A percentile compares a stretch with the other conserved stretches of the same genome.
phyloP scores from a whole-genome alignment of 2,888 invertebrate genomes.

The Aricia artaxerxes region DNA sequence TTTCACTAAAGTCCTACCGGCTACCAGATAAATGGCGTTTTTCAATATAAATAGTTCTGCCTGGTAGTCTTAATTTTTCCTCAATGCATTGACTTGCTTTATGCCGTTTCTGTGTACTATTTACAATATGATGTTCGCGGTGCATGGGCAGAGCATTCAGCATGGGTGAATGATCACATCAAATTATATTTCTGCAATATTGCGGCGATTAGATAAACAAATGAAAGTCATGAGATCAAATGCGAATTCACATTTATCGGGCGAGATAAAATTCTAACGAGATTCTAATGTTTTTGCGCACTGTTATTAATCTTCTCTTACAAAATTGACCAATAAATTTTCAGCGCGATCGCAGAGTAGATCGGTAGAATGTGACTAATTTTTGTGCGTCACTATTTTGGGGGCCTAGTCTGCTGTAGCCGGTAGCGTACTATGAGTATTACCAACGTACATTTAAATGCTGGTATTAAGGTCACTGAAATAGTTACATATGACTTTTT shows the following conservation, averaged over 20 bases:
- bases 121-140: not conserved
- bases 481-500: not conserved
- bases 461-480: not conserved
- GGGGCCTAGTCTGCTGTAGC: not conserved
- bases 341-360: not conserved
- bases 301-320: not conserved
- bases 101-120: not conserved
- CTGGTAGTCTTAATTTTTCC: not conserved
- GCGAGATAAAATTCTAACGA: not conserved
- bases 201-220: slow-evolving; percentile 13
- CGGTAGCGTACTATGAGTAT: not conserved
- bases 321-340: slow-evolving; percentile 4
- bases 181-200: slow-evolving; percentile 11
- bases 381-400: not conserved
- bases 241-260: slow-evolving; percentile 3
- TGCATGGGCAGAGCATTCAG: not conserved
- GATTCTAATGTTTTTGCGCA: slow-evolving; percentile 4
- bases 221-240: slow-evolving; percentile 1
- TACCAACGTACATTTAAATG: no score
- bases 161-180: slow-evolving; percentile 1
- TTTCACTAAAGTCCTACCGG: no score
- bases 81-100: not conserved
- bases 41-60: not conserved
- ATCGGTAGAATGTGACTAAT: slow-evolving; percentile 1
- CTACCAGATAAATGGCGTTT: no score